Evolutionary conservation across 1,140 invertebrate species (phyloP), one percentile per base, ranked within the genome.

Genomic region (Monomorium pharaonis): DNA sequence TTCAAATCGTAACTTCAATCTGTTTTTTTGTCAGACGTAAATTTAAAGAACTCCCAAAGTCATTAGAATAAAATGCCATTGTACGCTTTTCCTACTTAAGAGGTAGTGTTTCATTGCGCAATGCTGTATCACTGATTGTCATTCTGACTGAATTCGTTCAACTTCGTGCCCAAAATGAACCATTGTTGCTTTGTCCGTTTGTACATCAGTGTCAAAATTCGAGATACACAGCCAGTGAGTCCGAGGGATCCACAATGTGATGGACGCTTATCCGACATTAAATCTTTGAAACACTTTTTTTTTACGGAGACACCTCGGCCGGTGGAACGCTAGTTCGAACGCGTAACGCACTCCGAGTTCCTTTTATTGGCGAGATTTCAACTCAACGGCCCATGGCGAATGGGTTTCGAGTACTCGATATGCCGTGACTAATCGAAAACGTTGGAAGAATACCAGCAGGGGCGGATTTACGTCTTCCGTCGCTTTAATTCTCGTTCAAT

Each of bases 391-490:
- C 85, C 86, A 89, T 92, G 75, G 91, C 91, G 91, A 92, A 92
- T 92, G 86, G 86, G 63, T 86, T 86, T 86, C 77, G 65, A 76
- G 74, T 69, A 67, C 65, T 81, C 86, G 90, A 90, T 89, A 89
- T 69, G 70, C 88, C 87, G 87, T 92, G 72, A 92, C 92, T 89
- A 92, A 92, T 92, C 86, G 85, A 76, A 88, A 91, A 91, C 88
- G 81, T 85, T 70, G 77, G 42, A 77, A 56, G 90, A 70, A 51
- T 49, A 44, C 16, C 21, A 21, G 44, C 63, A 80, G 77, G 62
- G 33, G 63, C 62, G 77, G 77, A 80, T 80, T 78, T 65, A 78
- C n/a, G 44, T 77, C 42, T 63, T 33, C 58, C 16, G 24, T 7
- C n/a, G 21, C 21, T 67, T 18, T 18, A 16, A 67, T n/a, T 10